phyloP scores from a whole-genome alignment of 2,797 vertebrate genomes.

The Parauchenoglanis ngamensis region DNA sequence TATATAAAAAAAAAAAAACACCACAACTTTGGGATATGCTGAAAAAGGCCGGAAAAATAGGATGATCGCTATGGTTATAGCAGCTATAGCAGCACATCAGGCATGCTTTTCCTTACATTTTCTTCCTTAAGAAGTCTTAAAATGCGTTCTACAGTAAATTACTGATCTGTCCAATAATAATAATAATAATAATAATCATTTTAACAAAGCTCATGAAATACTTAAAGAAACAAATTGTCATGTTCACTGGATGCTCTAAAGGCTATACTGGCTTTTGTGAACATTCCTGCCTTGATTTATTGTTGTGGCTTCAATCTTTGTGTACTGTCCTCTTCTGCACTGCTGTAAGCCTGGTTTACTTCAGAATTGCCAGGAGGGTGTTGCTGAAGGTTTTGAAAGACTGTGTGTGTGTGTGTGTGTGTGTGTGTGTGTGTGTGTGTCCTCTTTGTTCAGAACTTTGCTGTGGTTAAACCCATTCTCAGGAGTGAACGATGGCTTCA shows the following conservation, averaged over 20 bases:
- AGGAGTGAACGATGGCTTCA: slow-evolving; percentile 30
- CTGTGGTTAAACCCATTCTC: slow-evolving; percentile 20
- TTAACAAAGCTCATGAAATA: not conserved
- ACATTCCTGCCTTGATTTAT: not conserved
- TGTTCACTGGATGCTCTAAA: not conserved
- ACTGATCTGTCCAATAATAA: not conserved
- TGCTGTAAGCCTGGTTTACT: not conserved
- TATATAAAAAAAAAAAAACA: too few species aligned
- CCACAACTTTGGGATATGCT: not conserved
- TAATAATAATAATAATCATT: too few species aligned
- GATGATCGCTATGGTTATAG: not conserved
- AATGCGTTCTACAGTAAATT: not conserved
- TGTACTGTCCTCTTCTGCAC: not conserved
- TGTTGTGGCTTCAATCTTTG: not conserved
- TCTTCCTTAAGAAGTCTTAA: not conserved
- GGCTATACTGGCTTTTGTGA: not conserved
- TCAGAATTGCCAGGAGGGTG: not conserved
- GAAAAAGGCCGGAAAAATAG: too few species aligned
- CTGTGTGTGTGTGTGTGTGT: not conserved
- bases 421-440: not conserved
- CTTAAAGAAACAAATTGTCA: not conserved
- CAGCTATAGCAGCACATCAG: not conserved
- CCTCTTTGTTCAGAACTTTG: slow-evolving; percentile 1
- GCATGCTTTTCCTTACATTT: not conserved
- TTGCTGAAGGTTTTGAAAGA: not conserved